phyloP scores from a whole-genome alignment of 2,888 invertebrate genomes.

The Cryptus viduatorius region DNA sequence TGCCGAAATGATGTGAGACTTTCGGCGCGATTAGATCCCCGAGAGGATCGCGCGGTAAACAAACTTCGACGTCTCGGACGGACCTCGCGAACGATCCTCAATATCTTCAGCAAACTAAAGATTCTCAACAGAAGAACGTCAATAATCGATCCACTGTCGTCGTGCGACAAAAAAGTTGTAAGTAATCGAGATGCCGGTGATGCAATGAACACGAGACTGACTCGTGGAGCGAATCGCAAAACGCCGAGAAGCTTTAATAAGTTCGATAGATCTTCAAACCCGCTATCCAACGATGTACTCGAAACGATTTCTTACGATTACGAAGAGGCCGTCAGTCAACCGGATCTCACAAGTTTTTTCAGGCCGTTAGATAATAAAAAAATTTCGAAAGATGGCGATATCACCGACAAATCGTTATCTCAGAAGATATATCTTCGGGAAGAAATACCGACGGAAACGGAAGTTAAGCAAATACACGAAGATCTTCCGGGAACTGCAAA shows the following conservation, averaged over 20 bases:
- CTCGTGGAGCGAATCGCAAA: slow-evolving; percentile 55
- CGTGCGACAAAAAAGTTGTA: slow-evolving; percentile 34
- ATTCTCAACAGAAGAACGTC: slow-evolving; percentile 54
- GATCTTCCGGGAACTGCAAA: not conserved
- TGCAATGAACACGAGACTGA: slow-evolving; percentile 71
- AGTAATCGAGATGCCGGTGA: slow-evolving; percentile 68
- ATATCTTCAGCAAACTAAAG: slow-evolving; percentile 71
- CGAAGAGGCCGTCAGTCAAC: slow-evolving; percentile 72
- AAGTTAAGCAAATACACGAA: slow-evolving; percentile 1
- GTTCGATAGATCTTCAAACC: slow-evolving; percentile 1
- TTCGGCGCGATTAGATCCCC: slow-evolving; percentile 62
- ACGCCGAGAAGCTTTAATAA: slow-evolving; percentile 56
- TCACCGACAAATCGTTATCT: not conserved
- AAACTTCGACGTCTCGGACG: slow-evolving; percentile 39
- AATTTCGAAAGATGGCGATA: slow-evolving; percentile 2
- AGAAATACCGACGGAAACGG: not conserved
- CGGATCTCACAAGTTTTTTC: slow-evolving; percentile 70
- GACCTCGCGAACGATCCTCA: slow-evolving; percentile 67
- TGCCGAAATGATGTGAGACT: slow-evolving; percentile 64
- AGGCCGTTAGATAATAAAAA: slow-evolving; percentile 16
- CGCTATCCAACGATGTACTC: slow-evolving; percentile 38
- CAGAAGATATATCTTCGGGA: not conserved
- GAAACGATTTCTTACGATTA: slow-evolving; percentile 70
- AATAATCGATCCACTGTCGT: slow-evolving; percentile 31
- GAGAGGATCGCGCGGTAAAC: slow-evolving; percentile 51